A percentile compares a stretch with the other conserved stretches of the same genome.
phyloP scores from a whole-genome alignment of 2,797 vertebrate genomes.

The Microctenopoma stevenorrisi region DNA sequence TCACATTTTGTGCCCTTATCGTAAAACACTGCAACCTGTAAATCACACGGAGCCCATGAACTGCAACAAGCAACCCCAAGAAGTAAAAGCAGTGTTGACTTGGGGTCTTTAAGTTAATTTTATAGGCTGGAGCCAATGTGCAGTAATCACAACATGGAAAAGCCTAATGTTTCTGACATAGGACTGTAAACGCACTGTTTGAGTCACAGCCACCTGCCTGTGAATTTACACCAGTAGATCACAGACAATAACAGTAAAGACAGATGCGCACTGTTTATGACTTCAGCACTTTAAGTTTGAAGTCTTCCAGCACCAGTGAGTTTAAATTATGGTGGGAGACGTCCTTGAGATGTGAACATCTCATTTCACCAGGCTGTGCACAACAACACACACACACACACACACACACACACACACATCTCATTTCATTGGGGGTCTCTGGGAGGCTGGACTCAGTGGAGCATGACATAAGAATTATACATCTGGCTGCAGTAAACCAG shows the following conservation, averaged over 20 bases:
- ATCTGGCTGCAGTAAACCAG: conserved; percentile 78
- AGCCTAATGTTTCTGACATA: conserved; percentile 39
- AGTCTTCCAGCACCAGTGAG: conserved; percentile 79
- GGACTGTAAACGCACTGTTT: conserved; percentile 61
- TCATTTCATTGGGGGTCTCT: conserved; percentile 76
- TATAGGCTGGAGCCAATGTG: conserved; percentile 39
- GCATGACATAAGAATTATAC: conserved; percentile 81
- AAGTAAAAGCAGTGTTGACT: conserved; percentile 34
- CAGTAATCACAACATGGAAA: conserved; percentile 48
- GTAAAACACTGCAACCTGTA: conserved; percentile 32
- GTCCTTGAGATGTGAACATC: conserved; percentile 85
- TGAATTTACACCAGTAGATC: conserved; percentile 76
- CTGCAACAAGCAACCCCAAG: conserved; percentile 26
- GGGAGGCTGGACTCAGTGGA: conserved; percentile 73
- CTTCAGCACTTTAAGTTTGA: conserved; percentile 80
- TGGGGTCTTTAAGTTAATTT: conserved; percentile 62
- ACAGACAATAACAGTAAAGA: conserved; percentile 79
- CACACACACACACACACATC: conserved; percentile 45
- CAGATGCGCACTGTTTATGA: conserved; percentile 79
- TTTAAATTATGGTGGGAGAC: conserved; percentile 83
- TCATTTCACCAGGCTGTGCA: conserved; percentile 74
- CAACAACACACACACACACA: conserved; percentile 30
- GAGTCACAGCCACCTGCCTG: conserved; percentile 67
- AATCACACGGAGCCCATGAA: conserved; percentile 50
- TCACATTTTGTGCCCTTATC: conserved; percentile 32